These are phyloP conservation scores for Macaria notata DNA, from an alignment of 2,888 invertebrate genomes.

Conservation along the genomic window DNA sequence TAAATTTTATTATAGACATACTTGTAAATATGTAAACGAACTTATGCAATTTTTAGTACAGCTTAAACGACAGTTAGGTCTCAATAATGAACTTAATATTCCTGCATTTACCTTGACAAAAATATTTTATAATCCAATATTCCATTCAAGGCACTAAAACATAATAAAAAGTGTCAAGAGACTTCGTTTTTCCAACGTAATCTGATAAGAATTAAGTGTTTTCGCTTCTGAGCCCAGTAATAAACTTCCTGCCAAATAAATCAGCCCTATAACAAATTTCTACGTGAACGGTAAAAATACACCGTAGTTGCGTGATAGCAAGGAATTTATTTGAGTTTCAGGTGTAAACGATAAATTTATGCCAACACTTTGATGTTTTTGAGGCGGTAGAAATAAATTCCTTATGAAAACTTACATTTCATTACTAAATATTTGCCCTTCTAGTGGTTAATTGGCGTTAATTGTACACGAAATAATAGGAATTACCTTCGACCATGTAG, in stretches of 20 bases:
- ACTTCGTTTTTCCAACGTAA: neutral
- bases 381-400: slow-evolving; percentile 4
- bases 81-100: too few species aligned
- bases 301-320: slow-evolving; percentile 12
- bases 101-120: too few species aligned
- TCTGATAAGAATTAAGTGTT: neutral
- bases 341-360: slow-evolving; percentile 20
- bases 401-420: neutral
- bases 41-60: too few species aligned
- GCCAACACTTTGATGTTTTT: slow-evolving; percentile 9
- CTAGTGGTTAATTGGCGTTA: too few species aligned
- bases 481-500: too few species aligned
- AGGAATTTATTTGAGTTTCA: slow-evolving; percentile 9
- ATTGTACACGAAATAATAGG: too few species aligned
- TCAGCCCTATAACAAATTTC: slow-evolving; percentile 1
- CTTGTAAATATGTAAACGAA: too few species aligned
- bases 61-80: too few species aligned
- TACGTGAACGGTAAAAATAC: slow-evolving; percentile 13
- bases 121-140: too few species aligned
- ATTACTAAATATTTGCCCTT: neutral
- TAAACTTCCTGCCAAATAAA: slow-evolving; percentile 3
- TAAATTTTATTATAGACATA: too few species aligned
- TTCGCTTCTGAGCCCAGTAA: neutral
- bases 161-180: too few species aligned
- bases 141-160: too few species aligned